phyloP scores from a whole-genome alignment of 2,888 invertebrate species.

The Apodemia hepburni region DNA sequence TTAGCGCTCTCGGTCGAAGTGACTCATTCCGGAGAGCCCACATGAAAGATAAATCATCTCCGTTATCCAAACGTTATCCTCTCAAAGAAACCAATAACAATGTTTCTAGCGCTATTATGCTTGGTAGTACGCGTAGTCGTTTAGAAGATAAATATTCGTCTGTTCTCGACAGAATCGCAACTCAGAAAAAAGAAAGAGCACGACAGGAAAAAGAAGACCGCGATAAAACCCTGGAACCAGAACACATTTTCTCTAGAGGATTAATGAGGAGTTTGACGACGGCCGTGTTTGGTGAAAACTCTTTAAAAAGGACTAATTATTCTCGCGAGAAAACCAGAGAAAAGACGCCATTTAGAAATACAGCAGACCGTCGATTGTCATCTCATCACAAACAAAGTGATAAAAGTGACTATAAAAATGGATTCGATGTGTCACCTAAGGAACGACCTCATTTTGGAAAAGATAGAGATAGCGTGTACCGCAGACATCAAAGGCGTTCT shows the following conservation, averaged over 20 bases:
- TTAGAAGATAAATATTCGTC: constrained; percentile 90
- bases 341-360: constrained; percentile 82
- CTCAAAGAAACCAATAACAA: constrained; percentile 73
- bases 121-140: constrained; percentile 83
- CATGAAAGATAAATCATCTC: constrained; percentile 68
- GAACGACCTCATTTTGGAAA: constrained; percentile 59
- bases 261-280: constrained; percentile 87
- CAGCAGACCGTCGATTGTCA: constrained; percentile 63
- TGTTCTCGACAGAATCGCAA: constrained; percentile 85
- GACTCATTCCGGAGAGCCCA: constrained; percentile 73
- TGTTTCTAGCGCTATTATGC: constrained; percentile 56
- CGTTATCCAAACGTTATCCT: constrained; percentile 64
- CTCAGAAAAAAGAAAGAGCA: constrained; percentile 77
- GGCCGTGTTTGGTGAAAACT: constrained; percentile 85
- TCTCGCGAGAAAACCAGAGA: constrained; percentile 81
- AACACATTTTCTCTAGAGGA: constrained; percentile 58
- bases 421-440: constrained; percentile 50
- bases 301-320: constrained; percentile 69
- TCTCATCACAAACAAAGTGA: constrained; percentile 58
- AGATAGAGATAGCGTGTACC: constrained; percentile 72
- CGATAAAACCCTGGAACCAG: constrained; percentile 87
- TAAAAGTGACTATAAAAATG: constrained; percentile 61
- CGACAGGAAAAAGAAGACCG: constrained; percentile 76
- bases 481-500: constrained; percentile 77
- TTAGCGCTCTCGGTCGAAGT: constrained; percentile 62